Evolutionary conservation across 2,888 invertebrate genomes (phyloP), one percentile per base, ranked within the genome.

Genomic region (Pheosia tremula): DNA sequence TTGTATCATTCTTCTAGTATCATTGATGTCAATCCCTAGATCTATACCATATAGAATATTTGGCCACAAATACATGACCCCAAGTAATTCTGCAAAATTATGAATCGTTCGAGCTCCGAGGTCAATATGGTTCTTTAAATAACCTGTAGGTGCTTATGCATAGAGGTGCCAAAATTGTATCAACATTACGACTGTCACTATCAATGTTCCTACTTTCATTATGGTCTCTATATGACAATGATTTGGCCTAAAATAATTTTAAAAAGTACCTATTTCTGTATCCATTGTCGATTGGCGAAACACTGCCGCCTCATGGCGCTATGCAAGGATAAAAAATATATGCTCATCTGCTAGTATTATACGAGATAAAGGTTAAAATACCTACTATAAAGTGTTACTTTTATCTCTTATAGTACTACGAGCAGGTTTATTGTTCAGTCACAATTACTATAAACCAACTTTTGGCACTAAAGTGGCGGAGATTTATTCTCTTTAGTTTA

Each of bases 121-220:
- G 47, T 47, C 47, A 5, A 0, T 47, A 45, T 45, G 6, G n/a
- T 47, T 47, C 9, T 43, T 9, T n/a, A 47, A 47, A 47, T 47
- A 9, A 47, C 47, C 4, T n/a, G 47, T 60, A 62, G 79, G 77
- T 80, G 77, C 75, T 80, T 72, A 54, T 64, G 55, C 66, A 68
- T 64, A 64, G 67, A 68, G 74, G 77, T 81, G 81, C 83, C 83
- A 83, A 82, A 78, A 38, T 58, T 50, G 53, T 59, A 61, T 60
- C 59, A 60, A 61, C 59, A 61, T 54, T 60, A 61, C 56, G 70
- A 74, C 63, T 72, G 67, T 63, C 61, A 60, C 56, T 61, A 37
- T 45, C 39, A 55, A 74, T 74, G 76, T 82, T 82, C 78, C 78
- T 82, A 76, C 64, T 66, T 61, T 63, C 59, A 66, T 66, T 59